A percentile compares a stretch with the other conserved stretches of the same genome.
Evolutionary conservation across 2,888 invertebrate genomes (phyloP).

Genomic region (Melanostoma mellinum): DNA sequence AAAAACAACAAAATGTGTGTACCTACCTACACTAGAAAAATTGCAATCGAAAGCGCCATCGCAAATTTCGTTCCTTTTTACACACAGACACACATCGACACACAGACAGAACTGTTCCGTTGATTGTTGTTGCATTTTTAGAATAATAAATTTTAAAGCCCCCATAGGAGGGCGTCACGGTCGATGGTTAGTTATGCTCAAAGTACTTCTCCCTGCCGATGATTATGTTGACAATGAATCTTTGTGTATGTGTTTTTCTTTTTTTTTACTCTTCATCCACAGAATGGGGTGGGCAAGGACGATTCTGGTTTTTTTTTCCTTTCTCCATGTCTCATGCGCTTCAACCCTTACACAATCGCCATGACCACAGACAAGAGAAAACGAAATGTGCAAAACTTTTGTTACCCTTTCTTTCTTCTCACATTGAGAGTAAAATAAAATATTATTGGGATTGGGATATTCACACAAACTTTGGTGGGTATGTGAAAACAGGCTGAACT

Average conservation of each 20-base stretch:
- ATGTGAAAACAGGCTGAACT: conserved; percentile 4
- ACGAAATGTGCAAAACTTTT: conserved; percentile 74
- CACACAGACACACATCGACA: conserved; percentile 32
- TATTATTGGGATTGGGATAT: conserved; percentile 46
- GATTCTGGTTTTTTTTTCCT: conserved; percentile 43
- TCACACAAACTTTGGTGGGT: conserved; percentile 16
- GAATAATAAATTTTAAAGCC: conserved; percentile 42
- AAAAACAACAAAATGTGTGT: conserved; percentile 35
- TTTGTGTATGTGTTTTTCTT: conserved; percentile 33
- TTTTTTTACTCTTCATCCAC: not conserved
- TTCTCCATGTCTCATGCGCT: conserved; percentile 13
- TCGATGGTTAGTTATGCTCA: conserved; percentile 54
- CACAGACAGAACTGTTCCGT: conserved; percentile 10
- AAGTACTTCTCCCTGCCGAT: conserved; percentile 34
- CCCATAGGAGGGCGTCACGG: conserved; percentile 67
- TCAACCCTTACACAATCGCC: conserved; percentile 72
- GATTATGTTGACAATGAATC: conserved; percentile 65
- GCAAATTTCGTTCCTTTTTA: conserved; percentile 64
- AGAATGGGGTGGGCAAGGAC: conserved; percentile 67
- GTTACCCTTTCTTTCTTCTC: conserved; percentile 41
- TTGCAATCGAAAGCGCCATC: conserved; percentile 70
- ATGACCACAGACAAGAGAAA: conserved; percentile 78
- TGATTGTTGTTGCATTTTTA: conserved; percentile 26
- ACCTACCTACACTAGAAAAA: conserved; percentile 21
- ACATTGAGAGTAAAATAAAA: conserved; percentile 50